Evolutionary conservation across 2,113 vertebrate genomes (phyloP), one percentile per base, ranked within the genome.

Genomic region (Fregetta grallaria): DNA sequence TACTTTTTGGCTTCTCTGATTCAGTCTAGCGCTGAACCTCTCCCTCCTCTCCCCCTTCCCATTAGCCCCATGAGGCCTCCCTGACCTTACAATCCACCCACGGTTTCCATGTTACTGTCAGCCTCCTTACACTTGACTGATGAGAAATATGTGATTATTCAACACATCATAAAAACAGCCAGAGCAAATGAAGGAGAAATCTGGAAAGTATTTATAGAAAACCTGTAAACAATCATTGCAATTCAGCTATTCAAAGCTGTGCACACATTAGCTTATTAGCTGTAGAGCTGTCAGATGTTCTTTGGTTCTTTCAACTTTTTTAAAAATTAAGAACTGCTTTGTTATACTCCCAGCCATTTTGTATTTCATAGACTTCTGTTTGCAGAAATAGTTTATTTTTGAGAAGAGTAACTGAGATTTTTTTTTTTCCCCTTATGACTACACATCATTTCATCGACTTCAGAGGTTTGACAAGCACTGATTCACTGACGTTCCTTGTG

Each of bases 191-290:
- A 95, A 93, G 91, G 96, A 82, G 42, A 86, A 94, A 94, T 94
- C 95, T 97, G 95, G 94, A 95, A 96, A 79, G 85, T 91, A 94
- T 90, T 94, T 86, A 83, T 63, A 94, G 92, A 95, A 96, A 96
- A 90, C 91, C 92, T 65, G 79, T 84, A 93, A 94, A 90, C 76
- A 89, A 67, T 92, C 86, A 88, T 89, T 91, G 70, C 70, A 70
- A 86, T 82, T 76, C 76, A 32, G 18, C 88, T 61, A 47, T 86
- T 84, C 68, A 82, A 56, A 87, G 79, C 70, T n/a, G 23, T 61
- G 67, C 29, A 53, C 68, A 45, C 63, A 63, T 94, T 50, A 56
- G 67, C 38, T 85, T 85, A 84, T 75, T 82, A 87, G 82, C 53
- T 72, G 34, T 40, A 66, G 80, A 92, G 77, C 92, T 81, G 30